phyloP scores from a whole-genome alignment of 35 echinoderm and acorn worm species.

The Heliocidaris erythrogramma region DNA sequence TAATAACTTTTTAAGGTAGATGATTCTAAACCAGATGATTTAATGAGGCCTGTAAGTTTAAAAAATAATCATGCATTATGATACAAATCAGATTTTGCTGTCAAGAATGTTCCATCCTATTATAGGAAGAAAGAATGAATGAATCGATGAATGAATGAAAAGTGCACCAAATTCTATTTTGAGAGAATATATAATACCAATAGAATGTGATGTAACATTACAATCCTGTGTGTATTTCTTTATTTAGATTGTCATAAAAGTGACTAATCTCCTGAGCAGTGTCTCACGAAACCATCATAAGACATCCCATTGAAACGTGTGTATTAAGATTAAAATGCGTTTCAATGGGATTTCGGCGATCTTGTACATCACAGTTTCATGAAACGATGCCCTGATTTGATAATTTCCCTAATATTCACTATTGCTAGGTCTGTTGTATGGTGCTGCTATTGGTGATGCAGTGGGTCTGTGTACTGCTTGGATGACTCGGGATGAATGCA shows the following conservation, averaged over 20 bases:
- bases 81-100: not conserved
- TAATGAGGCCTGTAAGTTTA: no score
- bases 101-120: not conserved
- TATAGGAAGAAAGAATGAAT: not conserved
- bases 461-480: slow-evolving; percentile 65
- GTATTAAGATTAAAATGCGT: no score
- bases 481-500: slow-evolving; percentile 64
- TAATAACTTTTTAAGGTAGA: no score
- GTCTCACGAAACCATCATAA: no score
- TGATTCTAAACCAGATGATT: no score
- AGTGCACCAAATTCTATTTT: no score
- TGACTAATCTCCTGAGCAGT: no score
- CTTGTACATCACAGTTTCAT: not conserved
- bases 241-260: not conserved
- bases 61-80: no score
- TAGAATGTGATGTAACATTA: not conserved
- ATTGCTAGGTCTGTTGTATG: slow-evolving; percentile 66
- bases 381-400: not conserved
- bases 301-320: no score
- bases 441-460: slow-evolving; percentile 81
- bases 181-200: no score
- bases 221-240: not conserved
- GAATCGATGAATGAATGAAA: no score
- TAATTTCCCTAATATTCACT: not conserved
- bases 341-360: no score